Base-by-base conservation (phyloP, 2,113 vertebrate species). In the Corapipo altera region DNA sequence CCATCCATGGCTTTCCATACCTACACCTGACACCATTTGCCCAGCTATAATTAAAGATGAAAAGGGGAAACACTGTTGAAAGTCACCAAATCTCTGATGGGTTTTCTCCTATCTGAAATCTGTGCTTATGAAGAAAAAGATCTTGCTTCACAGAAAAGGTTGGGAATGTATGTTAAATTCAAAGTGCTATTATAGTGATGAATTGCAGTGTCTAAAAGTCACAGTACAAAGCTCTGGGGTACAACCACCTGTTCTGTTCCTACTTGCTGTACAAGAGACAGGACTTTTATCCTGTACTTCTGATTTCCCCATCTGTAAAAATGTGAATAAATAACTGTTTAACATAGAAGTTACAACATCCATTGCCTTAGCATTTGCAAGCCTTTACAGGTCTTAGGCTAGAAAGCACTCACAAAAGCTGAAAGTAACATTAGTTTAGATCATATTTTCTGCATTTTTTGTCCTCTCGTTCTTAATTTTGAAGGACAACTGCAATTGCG, bases 401-500 rank as follows among this genome's bases (percentile, higher is more conserved):
- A 66, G 62, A 93, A 2, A 91, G 12, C 11, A 66, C 26, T 74
- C 67, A 43, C 7, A 61, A 71, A 92, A 81, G 27, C 84, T 75
- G 35, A 74, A 96, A 87, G 70, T 55, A 84, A 8, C 79, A 83
- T 23, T 79, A 70, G 58, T 79, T 93, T 62, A 77, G 51, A 83
- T 71, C 7, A 32, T 35, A 59, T 85, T 91, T 95, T 77, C 72
- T 90, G 48, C 49, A 64, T 62, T 73, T 92, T 88, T 87, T 70
- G 62, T 85, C 78, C 73, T 91, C 91, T 89, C 0, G 21, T 91
- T 96, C 90, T 91, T 94, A 96, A 94, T 96, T 96, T 93, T 94
- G 93, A 96, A 93, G 94, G 93, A 94, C 93, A 95, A 93, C 59
- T 88, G 85, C 89, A 94, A 96, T 85, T 90, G 75, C 43, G 70